Evolutionary conservation across 2,888 invertebrate species (phyloP), one percentile per base, ranked within the genome.

Genomic region (Ophraella communa): DNA sequence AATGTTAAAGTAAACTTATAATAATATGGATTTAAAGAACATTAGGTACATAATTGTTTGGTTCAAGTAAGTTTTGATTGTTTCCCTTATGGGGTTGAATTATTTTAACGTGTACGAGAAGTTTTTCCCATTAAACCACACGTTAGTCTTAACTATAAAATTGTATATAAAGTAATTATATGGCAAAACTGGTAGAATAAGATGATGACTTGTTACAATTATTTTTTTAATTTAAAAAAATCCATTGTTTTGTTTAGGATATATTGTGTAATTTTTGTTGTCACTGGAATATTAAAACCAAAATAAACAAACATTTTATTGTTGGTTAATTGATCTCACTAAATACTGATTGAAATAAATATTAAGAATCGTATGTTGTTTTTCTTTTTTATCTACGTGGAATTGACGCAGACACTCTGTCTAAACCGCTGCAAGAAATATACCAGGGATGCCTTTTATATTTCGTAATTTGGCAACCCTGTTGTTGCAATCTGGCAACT

Each of bases 331-430:
- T 66, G 65, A 69, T 74, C 67, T 69, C 70, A 79, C 79, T 77
- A 76, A 80, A 77, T 79, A 78, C 76, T 80, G 78, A 79, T 80
- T 80, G 79, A 76, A 80, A 79, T 80, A 80, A 80, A 78, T 76
- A 60, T 65, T 69, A 62, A 57, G 62, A 65, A 58, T 35, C 17
- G 2, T 10, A 20, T 10, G 20, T 45, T 21, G 20, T 45, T 21
- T 17, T 45, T 20, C n/a, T n/a, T n/a, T n/a, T n/a, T n/a, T n/a
- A n/a, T n/a, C n/a, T n/a, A n/a, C n/a, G n/a, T n/a, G n/a, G n/a
- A n/a, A n/a, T n/a, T n/a, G n/a, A n/a, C n/a, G n/a, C n/a, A n/a
- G n/a, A n/a, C n/a, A n/a, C n/a, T n/a, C n/a, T n/a, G n/a, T n/a
- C n/a, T n/a, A n/a, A n/a, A n/a, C n/a, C n/a, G n/a, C n/a, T n/a